Evolutionary conservation across 1,140 invertebrate genomes (phyloP), one percentile per base, ranked within the genome.

Genomic region (Eriosoma lanigerum): DNA sequence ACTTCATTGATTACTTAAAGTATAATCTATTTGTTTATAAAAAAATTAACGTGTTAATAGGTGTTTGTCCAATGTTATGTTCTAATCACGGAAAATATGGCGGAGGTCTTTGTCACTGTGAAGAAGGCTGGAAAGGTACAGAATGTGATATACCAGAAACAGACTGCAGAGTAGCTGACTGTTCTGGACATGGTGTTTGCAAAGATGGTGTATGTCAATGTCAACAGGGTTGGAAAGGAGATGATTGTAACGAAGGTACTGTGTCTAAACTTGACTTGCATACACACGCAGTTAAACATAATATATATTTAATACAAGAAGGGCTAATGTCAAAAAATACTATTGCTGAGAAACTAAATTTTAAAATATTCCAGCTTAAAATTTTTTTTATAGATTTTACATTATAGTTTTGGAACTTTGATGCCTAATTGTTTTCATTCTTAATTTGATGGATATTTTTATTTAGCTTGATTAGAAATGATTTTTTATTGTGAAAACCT

Each of bases 61-160:
- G 94, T 87, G 92, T 97, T n/a, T 99, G 98, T 88, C 98, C 97
- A 48, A 94, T 98, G 4, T 88, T 98, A 75, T 99, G 98, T 88
- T 96, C 95, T 82, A 96, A 94, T 81, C 96, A 98, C 85, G 98
- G 98, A 32, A 92, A 95, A 84, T 99, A 98, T 86, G 92, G 94
- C 29, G 94, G 95, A 68, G 98, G 98, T 21, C 88, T 95, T 82
- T 99, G 98, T 87, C 92, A 96, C 84, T 99, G 98, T 86, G 94
- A 96, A 86, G 92, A 95, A 83, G 96, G 96, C 62, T 99, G 94
- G 94, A 98, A 98, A 88, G 97, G 97, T 46, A 89, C 91, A 26
- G 96, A 98, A 88, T 99, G 98, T 87, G 95, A 97, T 86, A 90
- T 98, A 81, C 94, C 94, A 46, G 91, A 93, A 82, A 90, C 91